phyloP scores from a whole-genome alignment of 2,113 vertebrate species.

The Brachypteracias leptosomus region DNA sequence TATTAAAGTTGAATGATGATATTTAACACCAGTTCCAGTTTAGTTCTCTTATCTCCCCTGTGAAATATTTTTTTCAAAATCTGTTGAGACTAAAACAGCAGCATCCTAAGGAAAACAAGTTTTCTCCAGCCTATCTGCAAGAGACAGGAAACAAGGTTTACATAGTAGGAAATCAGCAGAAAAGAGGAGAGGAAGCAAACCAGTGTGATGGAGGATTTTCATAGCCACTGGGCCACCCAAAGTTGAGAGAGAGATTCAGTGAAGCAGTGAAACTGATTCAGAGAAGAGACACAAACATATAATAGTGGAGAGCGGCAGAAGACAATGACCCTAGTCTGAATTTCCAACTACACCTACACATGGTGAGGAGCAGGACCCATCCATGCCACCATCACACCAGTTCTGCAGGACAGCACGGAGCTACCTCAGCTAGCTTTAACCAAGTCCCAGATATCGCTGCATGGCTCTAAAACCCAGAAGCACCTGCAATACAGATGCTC shows the following conservation, averaged over 20 bases:
- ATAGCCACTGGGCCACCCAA: background rate
- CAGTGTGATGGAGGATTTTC: background rate
- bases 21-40: background rate
- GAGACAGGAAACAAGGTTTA: background rate
- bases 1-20: background rate
- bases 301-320: background rate
- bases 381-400: fast-evolving
- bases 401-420: background rate
- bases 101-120: background rate
- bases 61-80: background rate
- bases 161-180: background rate
- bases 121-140: background rate
- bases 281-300: background rate
- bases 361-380: fast-evolving
- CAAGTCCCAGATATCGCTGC: background rate
- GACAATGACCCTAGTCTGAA: background rate
- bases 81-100: background rate
- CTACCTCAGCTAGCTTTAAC: background rate
- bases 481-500: background rate
- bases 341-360: background rate
- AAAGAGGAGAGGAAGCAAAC: background rate
- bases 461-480: background rate
- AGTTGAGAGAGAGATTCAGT: background rate
- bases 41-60: background rate
- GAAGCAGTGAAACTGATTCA: background rate